These are phyloP conservation scores for Ictalurus punctatus DNA, from an alignment of 2,113 vertebrate species.

Conservation along the genomic window DNA sequence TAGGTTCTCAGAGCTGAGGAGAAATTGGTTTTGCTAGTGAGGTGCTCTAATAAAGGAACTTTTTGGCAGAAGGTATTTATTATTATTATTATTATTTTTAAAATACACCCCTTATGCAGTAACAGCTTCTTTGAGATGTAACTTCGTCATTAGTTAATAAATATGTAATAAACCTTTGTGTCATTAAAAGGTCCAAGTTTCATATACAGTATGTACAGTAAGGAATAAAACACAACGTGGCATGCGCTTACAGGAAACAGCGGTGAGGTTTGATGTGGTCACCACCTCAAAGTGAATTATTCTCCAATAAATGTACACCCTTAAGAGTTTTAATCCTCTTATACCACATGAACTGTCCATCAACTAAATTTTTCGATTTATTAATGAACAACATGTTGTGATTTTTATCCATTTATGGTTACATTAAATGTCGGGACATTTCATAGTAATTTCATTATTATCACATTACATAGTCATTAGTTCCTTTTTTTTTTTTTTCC, in stretches of 20 bases:
- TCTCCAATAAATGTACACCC: neutral
- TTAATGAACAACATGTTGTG: neutral
- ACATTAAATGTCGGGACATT: neutral
- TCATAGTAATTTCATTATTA: neutral
- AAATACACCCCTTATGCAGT: neutral
- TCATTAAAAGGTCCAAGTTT: neutral
- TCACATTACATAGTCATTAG: neutral
- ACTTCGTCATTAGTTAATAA: neutral
- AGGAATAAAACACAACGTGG: neutral
- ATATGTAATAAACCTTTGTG: neutral
- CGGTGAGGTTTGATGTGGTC: neutral
- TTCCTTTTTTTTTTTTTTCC: neutral
- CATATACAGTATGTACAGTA: neutral
- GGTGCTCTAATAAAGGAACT: neutral
- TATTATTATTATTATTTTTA: neutral
- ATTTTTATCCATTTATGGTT: neutral
- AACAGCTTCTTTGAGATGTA: neutral
- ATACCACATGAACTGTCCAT: neutral
- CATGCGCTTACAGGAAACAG: neutral
- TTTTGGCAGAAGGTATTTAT: conserved; percentile 5
- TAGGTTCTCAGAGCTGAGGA: conserved; percentile 66
- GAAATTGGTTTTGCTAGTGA: conserved; percentile 46
- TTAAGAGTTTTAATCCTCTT: neutral
- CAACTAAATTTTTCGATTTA: neutral
- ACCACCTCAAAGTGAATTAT: neutral